Base-by-base conservation (phyloP, 2,113 vertebrate genomes). In the Ondatra zibethicus region DNA sequence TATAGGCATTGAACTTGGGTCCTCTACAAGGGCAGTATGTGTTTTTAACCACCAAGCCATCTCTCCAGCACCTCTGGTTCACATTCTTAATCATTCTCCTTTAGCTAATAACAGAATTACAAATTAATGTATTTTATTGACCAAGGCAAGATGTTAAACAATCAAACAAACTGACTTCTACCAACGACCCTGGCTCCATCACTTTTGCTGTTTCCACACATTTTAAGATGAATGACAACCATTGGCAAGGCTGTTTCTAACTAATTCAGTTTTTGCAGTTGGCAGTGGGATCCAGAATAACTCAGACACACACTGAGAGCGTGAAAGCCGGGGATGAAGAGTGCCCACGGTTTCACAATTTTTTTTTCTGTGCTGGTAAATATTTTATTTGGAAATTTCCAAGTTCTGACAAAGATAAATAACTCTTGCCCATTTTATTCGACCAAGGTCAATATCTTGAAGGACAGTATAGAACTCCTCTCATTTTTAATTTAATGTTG, bases 331-430 rank as follows among this genome's bases (percentile, higher is more conserved):
- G 70, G 9, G 39, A 39, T 33, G 31, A 75, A 45, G 87, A 88
- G 23, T 31, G 25, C 14, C n/a, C 21, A 14, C 73, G 17, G n/a
- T 52, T 61, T 89, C 19, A 39, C 47, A 58, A 6, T 52, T n/a
- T 58, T 55, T 50, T 27, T 19, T 25, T 5, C 52, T 58, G 70
- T 89, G 70, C 88, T 76, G 17, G 70, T 76, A 75, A 75, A 76
- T 89, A 76, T 89, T 89, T 89, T 61, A 75, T 76, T 75, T 76
- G 52, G 50, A 76, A 61, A 89, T 31, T 76, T 76, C 50, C 70
- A 89, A 33, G 52, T 89, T 89, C 88, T 76, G 88, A 89, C 50
- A 21, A 89, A 89, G 52, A 76, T 45, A 89, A 89, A 89, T 89
- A 75, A 76, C n/a, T 19, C 17, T n/a, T 76, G 12, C n/a, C 42